Base-by-base conservation (phyloP, 1,140 invertebrate species). In the Venustaconcha ellipsiformis region DNA sequence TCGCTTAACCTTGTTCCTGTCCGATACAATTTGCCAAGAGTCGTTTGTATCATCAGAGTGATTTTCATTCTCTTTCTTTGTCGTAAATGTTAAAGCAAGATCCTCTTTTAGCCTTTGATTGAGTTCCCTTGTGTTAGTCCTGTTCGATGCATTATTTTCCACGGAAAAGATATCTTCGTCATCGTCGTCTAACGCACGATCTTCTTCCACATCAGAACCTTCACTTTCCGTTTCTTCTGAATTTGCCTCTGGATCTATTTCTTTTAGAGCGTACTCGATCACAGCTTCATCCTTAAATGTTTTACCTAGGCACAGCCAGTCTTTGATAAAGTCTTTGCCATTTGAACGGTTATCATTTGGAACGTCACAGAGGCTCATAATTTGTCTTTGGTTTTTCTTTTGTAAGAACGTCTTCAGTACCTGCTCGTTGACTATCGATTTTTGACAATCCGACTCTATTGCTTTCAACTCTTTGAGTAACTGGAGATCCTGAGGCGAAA, bases 181-280 rank as follows among this genome's bases (percentile, higher is more conserved):
- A 60, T 76, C 69, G 14, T 70, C 48, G 56, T 70, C 63, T 55
- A 79, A 65, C 15, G 72, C 79, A 17, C 81, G 18, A 15, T 76
- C 68, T 67, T 83, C 78, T 37, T 80, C 78, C 14, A 57, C 57
- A 13, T 67, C 72, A 12, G 60, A 20, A n/a, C 79, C 77, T 60
- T 68, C 71, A 37, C 37, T 37, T 37, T 37, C 37, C 17, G 14
- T 20, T n/a, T 71, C 57, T 14, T 72, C 68, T 67, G 8, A 8
- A 37, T 37, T 75, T 65, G 18, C 75, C 72, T 12, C 23, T 72
- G 23, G 20, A 37, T 37, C 37, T 37, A 37, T 37, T 37, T 37
- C 37, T 37, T 37, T 37, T 37, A 37, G 37, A 37, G 37, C 37
- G 37, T 37, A 37, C 37, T 37, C 8, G 37, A 37, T 37, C 37